phyloP scores from a whole-genome alignment of 2,113 vertebrate genomes.

The Rattus rattus region DNA sequence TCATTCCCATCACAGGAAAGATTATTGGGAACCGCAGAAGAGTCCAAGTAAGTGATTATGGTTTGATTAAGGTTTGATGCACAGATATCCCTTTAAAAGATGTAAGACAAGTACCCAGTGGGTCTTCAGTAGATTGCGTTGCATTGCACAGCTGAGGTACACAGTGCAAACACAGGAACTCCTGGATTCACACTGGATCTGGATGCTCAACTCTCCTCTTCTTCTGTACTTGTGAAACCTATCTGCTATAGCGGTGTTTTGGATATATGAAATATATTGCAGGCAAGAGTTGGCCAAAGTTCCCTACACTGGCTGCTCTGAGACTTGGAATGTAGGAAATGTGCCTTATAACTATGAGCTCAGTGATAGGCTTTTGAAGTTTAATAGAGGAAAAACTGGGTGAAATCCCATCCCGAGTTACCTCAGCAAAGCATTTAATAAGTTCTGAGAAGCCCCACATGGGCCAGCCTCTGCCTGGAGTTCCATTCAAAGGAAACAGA shows the following conservation, averaged over 20 bases:
- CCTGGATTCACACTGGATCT: background rate
- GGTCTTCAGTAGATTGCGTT: background rate
- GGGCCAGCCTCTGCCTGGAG: background rate
- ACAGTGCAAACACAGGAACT: too few relatives aligned
- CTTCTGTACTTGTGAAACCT: background rate
- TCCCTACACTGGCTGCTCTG: background rate
- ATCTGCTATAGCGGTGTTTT: background rate
- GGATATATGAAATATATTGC: background rate
- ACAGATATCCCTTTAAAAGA: background rate
- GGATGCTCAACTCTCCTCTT: background rate
- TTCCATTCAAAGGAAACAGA: background rate
- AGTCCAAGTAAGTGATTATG: background rate
- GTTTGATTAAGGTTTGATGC: background rate
- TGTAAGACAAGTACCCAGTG: background rate
- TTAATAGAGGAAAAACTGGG: background rate
- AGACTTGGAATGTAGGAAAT: background rate
- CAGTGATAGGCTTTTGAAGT: background rate
- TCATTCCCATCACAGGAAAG: background rate
- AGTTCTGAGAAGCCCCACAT: background rate
- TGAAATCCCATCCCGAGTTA: constrained; percentile 15
- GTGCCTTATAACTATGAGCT: background rate
- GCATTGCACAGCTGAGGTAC: rapidly evolving
- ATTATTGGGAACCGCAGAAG: background rate
- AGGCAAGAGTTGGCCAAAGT: background rate
- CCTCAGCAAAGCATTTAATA: background rate